Percentiles rank a stretch among this genome's conserved stretches.
Evolutionary conservation across 2,113 vertebrate genomes (phyloP).

Genomic region (Perognathus longimembris): DNA sequence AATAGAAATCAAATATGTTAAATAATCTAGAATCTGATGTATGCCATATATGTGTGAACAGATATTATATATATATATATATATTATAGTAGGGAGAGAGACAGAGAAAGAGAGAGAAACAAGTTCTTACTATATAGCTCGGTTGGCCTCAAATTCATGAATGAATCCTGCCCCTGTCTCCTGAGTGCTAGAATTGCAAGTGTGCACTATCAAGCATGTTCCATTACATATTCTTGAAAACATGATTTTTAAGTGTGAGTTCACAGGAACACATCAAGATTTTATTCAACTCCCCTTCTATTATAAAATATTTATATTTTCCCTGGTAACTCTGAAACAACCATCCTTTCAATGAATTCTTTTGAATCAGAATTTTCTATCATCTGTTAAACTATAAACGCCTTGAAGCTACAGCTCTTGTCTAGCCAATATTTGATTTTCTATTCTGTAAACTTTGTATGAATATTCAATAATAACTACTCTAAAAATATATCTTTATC

Average conservation of each 20-base stretch:
- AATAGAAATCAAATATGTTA: too few relatives aligned
- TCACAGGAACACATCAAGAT: background rate
- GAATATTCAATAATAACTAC: slow-evolving; percentile 32
- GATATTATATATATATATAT: too few relatives aligned
- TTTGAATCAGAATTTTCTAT: slow-evolving; percentile 37
- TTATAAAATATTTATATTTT: slow-evolving; percentile 43
- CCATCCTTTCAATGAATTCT: background rate
- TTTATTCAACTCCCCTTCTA: slow-evolving; percentile 7
- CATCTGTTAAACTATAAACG: slow-evolving; percentile 40
- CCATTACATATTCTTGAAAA: slow-evolving; percentile 4
- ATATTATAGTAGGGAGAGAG: too few relatives aligned
- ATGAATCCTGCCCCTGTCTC: too few relatives aligned
- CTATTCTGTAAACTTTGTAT: background rate
- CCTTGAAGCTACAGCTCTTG: slow-evolving; percentile 32
- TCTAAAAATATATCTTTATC: background rate
- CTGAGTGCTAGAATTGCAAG: too few relatives aligned
- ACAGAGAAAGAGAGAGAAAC: too few relatives aligned
- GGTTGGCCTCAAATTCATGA: too few relatives aligned
- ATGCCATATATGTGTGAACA: too few relatives aligned
- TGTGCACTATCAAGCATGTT: too few relatives aligned
- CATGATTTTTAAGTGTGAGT: slow-evolving; percentile 32
- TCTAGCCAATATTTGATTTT: background rate
- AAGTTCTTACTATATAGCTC: too few relatives aligned
- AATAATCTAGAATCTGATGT: too few relatives aligned
- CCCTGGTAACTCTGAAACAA: background rate